phyloP scores from a whole-genome alignment of 2,888 invertebrate genomes.

The Cataglyphis cursor region DNA sequence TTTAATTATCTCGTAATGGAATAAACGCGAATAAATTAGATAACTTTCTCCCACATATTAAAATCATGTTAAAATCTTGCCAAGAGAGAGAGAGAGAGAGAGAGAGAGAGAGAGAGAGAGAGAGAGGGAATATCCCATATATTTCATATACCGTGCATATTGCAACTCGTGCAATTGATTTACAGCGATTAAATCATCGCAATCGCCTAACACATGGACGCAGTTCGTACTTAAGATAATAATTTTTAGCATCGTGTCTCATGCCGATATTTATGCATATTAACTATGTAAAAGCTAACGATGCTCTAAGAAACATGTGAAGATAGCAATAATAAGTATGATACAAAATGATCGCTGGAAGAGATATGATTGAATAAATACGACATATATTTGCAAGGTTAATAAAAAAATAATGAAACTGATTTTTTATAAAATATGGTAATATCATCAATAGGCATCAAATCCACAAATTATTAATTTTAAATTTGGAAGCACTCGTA shows the following conservation, averaged over 20 bases:
- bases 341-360: conserved; percentile 34
- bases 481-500: neutral
- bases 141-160: conserved; percentile 47
- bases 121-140: conserved; percentile 37
- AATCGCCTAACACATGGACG: conserved; percentile 62
- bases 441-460: neutral
- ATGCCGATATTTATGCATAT: conserved; percentile 57
- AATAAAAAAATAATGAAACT: neutral
- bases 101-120: conserved; percentile 44
- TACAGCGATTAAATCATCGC: conserved; percentile 65
- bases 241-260: conserved; percentile 45
- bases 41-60: conserved; percentile 25
- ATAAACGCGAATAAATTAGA: conserved; percentile 10
- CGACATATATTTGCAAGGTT: neutral
- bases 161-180: conserved; percentile 67
- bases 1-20: conserved; percentile 38
- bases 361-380: conserved; percentile 33
- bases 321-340: conserved; percentile 53
- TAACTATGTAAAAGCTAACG: neutral
- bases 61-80: conserved; percentile 57
- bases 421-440: neutral
- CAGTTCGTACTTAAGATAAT: conserved; percentile 60
- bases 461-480: neutral
- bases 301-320: conserved; percentile 46
- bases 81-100: conserved; percentile 40